Evolutionary conservation across 53 echinoderm and acorn worm genomes (phyloP), one percentile per base, ranked within the genome.

Genomic region (Henricia sp.): DNA sequence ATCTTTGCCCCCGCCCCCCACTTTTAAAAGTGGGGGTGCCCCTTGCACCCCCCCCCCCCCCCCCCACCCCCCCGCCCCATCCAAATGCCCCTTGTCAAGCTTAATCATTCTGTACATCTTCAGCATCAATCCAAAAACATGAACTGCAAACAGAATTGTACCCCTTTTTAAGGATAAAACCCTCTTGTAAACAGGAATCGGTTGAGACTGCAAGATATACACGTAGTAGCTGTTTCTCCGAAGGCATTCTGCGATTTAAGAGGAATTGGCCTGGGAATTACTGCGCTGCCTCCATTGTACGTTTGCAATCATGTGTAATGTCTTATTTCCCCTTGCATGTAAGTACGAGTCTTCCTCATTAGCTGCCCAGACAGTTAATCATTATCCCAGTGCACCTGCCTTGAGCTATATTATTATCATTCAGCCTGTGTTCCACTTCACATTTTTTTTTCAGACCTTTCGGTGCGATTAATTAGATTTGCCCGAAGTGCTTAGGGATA

Each of bases 311-410:
- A 58, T 16, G 37, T 58, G 41, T 56, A 24, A 13, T 26, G 57
- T 43, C 58, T 40, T 16, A 59, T 39, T 76, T 76, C 76, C 59
- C 39, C 16, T 27, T 29, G 6, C 16, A 59, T 74, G 74, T 76
- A 76, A 51, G 23, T 39, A 57, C 35, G 38, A 33, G 35, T 52
- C 38, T 30, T 43, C 0, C 36, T 53, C 73, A 73, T 73, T 53
- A 73, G 73, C 20, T n/a, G 36, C 37, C 14, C 16, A 17, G 37
- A 55, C 54, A 37, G 73, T 54, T 72, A 72, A 72, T 72, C 72
- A 72, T 34, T 19, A 27, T 14, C 72, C 53, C 4, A 10, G 11
- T 53, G 53, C 73, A 73, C 73, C 73, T 73, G 73, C 54, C 36
- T 36, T 16, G 20, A 25, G 73, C 37, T 50, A 23, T 36, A 54